Conservation (phyloP, 2,888 invertebrate genomes). For the Pegoplata infirma region DNA sequence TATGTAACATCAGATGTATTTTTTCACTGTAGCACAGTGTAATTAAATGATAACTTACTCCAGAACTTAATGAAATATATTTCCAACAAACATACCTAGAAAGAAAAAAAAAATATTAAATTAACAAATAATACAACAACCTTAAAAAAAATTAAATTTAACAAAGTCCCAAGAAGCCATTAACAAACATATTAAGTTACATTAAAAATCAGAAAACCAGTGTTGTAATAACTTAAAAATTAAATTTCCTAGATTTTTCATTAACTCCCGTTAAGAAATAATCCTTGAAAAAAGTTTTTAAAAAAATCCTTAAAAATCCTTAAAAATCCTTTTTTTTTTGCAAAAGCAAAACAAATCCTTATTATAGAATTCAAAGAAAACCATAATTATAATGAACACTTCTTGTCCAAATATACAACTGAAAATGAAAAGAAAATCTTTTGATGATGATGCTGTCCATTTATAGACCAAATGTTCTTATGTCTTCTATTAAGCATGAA, state of each 20-base stretch:
- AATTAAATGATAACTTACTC: too few relatives aligned
- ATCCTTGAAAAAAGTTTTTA: neutral
- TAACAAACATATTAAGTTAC: neutral
- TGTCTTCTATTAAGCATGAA: slow-evolving; percentile 41
- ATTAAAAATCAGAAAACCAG: too few relatives aligned
- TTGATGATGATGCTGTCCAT: slow-evolving; percentile 5
- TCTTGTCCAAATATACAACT: neutral
- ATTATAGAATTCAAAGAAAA: neutral
- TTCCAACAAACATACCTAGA: slow-evolving; percentile 33
- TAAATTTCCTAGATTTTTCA: neutral
- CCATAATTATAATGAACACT: neutral
- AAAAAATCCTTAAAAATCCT: neutral
- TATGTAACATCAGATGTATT: too few relatives aligned
- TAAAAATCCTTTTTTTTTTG: neutral
- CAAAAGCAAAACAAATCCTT: neutral
- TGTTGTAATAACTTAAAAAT: too few relatives aligned
- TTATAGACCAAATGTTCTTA: slow-evolving; percentile 1
- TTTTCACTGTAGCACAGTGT: too few relatives aligned
- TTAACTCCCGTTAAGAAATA: neutral
- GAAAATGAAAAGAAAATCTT: neutral
- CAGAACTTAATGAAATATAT: neutral
- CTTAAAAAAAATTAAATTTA: neutral
- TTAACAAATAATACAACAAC: neutral
- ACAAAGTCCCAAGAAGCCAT: neutral
- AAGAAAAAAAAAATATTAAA: slow-evolving; percentile 5